A percentile compares a stretch with the other conserved stretches of the same genome.
Conservation (phyloP, 2,797 vertebrate species). For the Epinephelus coioides region DNA sequence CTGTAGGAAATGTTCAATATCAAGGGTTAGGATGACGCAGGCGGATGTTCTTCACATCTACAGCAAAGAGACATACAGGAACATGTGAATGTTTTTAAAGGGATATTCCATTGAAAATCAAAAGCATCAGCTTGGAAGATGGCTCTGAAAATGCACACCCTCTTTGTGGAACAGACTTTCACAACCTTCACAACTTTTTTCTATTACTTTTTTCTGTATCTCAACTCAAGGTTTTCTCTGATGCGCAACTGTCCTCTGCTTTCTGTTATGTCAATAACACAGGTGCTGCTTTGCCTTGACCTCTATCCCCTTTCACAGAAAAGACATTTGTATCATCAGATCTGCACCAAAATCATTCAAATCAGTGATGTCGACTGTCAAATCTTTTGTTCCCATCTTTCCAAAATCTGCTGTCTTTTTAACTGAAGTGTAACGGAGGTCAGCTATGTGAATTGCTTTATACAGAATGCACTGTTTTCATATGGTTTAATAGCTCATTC, state of each 20-base stretch:
- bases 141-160: no score
- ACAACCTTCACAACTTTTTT: not conserved
- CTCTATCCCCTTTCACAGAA: not conserved
- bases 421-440: not conserved
- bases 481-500: constrained; percentile 10
- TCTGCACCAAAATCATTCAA: not conserved
- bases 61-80: constrained; percentile 10
- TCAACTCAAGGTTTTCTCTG: constrained; percentile 16
- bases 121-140: no score
- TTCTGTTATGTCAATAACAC: not conserved
- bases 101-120: no score
- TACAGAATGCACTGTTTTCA: constrained; percentile 10
- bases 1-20: constrained; percentile 44
- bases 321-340: not conserved
- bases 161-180: no score
- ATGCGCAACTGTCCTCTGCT: not conserved
- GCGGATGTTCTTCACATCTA: constrained; percentile 21
- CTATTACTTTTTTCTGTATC: constrained; percentile 15
- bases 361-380: not conserved
- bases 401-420: constrained; percentile 2
- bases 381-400: not conserved
- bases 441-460: not conserved
- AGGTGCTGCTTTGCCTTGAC: not conserved
- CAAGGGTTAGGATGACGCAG: constrained; percentile 28
- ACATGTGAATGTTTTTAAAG: no score